These are phyloP conservation scores for Huso huso DNA, from an alignment of 2,797 vertebrate species.

Conservation along the genomic window DNA sequence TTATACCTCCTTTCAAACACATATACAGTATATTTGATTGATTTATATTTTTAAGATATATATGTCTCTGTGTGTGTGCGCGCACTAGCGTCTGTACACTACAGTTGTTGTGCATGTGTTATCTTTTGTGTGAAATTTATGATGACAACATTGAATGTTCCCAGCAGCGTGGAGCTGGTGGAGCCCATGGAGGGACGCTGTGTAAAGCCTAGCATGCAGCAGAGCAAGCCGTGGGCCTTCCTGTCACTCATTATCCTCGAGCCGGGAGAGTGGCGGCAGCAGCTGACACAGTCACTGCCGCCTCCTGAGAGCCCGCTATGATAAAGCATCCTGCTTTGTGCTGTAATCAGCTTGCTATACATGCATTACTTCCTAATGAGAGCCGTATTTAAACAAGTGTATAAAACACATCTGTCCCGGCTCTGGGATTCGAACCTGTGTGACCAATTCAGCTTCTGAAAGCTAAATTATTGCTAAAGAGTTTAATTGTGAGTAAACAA, in stretches of 20 bases:
- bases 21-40: too few relatives aligned
- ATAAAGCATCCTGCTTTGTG: slow-evolving; percentile 53
- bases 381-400: slow-evolving; percentile 52
- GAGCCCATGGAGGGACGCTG: slow-evolving; percentile 36
- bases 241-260: slow-evolving; percentile 54
- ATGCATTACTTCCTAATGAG: slow-evolving; percentile 53
- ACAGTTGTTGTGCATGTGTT: slow-evolving; percentile 36
- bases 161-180: slow-evolving; percentile 36
- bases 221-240: slow-evolving; percentile 45
- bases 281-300: slow-evolving; percentile 43
- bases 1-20: too few relatives aligned
- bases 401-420: slow-evolving; percentile 55
- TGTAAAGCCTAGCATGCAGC: slow-evolving; percentile 40
- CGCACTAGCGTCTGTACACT: slow-evolving; percentile 18
- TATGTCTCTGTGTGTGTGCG: neutral
- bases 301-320: slow-evolving; percentile 42
- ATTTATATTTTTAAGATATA: neutral
- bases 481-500: slow-evolving; percentile 70
- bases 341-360: slow-evolving; percentile 49
- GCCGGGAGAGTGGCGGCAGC: slow-evolving; percentile 37
- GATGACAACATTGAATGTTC: slow-evolving; percentile 65
- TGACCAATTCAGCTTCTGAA: slow-evolving; percentile 53
- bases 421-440: slow-evolving; percentile 47
- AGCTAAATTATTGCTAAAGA: slow-evolving; percentile 56
- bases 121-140: slow-evolving; percentile 71